Percentiles rank a stretch among this genome's conserved stretches.
phyloP scores from a whole-genome alignment of 2,797 vertebrate genomes.

The Bufotes viridis region DNA sequence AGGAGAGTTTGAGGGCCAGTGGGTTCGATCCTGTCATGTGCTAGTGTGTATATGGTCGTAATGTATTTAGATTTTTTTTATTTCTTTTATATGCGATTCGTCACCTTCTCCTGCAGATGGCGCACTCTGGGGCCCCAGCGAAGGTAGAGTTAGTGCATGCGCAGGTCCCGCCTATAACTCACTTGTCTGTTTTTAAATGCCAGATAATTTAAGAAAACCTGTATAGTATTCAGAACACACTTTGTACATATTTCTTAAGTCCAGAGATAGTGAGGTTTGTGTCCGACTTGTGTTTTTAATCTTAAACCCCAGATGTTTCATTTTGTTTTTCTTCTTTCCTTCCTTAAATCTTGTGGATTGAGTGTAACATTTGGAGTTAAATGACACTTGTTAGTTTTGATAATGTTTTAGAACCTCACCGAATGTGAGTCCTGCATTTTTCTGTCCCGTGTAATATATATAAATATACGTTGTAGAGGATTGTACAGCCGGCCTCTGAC shows the following conservation, averaged over 20 bases:
- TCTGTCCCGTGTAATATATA: conserved; percentile 56
- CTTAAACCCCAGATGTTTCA: conserved; percentile 32
- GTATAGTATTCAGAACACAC: conserved; percentile 64
- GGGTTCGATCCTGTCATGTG: conserved; percentile 35
- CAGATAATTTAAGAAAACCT: conserved; percentile 67
- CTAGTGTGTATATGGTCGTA: conserved; percentile 56
- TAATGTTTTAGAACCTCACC: conserved; percentile 48
- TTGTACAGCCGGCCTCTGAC: conserved; percentile 37
- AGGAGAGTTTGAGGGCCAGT: conserved; percentile 1
- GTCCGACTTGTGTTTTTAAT: conserved; percentile 62
- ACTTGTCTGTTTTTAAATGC: conserved; percentile 50
- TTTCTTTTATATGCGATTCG: conserved; percentile 23
- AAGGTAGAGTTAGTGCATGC: conserved; percentile 12
- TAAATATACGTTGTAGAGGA: conserved; percentile 62
- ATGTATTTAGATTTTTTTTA: conserved; percentile 54
- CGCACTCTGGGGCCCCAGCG: not conserved
- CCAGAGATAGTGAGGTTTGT: conserved; percentile 63
- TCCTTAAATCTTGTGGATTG: conserved; percentile 42
- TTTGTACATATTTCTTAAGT: conserved; percentile 71
- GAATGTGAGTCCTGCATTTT: conserved; percentile 48
- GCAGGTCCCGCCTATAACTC: conserved; percentile 19
- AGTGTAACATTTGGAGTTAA: conserved; percentile 43
- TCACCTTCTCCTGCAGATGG: conserved; percentile 27
- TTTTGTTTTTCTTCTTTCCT: not conserved
- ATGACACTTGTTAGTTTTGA: conserved; percentile 43